Percentiles rank a stretch among this genome's conserved stretches.
These are phyloP conservation scores for Dicentrarchus labrax DNA, from an alignment of 2,113 vertebrate species.

Conservation along the genomic window DNA sequence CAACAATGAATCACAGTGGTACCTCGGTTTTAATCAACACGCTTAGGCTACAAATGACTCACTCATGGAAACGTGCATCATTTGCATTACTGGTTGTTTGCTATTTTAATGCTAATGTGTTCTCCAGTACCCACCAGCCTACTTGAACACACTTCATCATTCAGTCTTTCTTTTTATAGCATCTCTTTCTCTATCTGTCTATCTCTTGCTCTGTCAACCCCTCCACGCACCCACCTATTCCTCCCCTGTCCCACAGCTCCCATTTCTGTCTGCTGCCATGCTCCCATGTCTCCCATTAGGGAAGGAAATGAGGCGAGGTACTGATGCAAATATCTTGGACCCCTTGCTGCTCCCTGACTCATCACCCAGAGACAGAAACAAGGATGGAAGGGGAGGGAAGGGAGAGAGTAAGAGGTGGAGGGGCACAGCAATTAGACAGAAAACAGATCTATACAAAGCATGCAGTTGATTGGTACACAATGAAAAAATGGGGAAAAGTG, in stretches of 20 bases:
- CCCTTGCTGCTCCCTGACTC: conserved; percentile 69
- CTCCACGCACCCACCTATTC: conserved; percentile 23
- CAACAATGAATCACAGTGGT: conserved; percentile 59
- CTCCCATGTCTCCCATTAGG: conserved; percentile 70
- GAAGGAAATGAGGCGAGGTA: conserved; percentile 75
- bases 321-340: conserved; percentile 68
- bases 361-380: conserved; percentile 63
- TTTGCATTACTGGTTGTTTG: conserved; percentile 57
- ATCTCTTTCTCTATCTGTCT: conserved; percentile 27
- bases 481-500: not conserved
- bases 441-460: conserved; percentile 23
- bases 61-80: conserved; percentile 42
- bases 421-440: conserved; percentile 31
- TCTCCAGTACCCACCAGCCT: conserved; percentile 42
- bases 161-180: conserved; percentile 43
- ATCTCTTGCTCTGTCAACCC: conserved; percentile 37
- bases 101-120: conserved; percentile 67
- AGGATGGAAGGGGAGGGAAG: conserved; percentile 21
- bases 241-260: conserved; percentile 28
- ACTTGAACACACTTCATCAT: conserved; percentile 46
- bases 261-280: conserved; percentile 46
- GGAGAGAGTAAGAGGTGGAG: conserved; percentile 23
- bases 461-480: conserved; percentile 25
- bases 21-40: conserved; percentile 66
- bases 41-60: conserved; percentile 66